These are phyloP conservation scores for Megaceryle torquata DNA, from an alignment of 2,113 vertebrate species.

Conservation along the genomic window DNA sequence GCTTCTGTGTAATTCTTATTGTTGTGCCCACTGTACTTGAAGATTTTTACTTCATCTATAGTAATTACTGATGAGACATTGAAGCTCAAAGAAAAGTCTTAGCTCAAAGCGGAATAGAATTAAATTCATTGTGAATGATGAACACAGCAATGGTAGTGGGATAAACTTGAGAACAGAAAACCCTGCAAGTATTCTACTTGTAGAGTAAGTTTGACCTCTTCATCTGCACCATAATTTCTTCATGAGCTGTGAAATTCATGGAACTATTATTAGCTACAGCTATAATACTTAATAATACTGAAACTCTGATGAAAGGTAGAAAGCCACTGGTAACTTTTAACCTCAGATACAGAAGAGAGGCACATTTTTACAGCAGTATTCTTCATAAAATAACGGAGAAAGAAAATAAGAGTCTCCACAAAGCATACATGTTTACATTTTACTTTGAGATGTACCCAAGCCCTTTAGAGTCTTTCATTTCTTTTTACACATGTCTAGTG, in stretches of 20 bases:
- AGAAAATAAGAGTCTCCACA: neutral
- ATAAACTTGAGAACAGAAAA: neutral
- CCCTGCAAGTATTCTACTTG: neutral
- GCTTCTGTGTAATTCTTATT: neutral
- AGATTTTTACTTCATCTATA: slow-evolving; percentile 4
- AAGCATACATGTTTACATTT: neutral
- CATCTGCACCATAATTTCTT: neutral
- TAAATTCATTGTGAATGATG: neutral
- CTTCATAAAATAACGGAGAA: neutral
- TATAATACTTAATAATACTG: neutral
- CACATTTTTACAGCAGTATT: neutral
- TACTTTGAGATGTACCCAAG: neutral
- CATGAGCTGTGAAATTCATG: neutral
- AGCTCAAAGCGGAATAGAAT: neutral
- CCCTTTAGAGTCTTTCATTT: neutral
- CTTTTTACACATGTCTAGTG: neutral
- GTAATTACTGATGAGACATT: neutral
- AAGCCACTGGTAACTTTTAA: neutral
- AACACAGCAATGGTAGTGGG: neutral
- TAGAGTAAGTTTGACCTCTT: neutral
- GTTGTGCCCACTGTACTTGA: neutral
- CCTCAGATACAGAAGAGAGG: neutral
- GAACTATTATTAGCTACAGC: neutral
- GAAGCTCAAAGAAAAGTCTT: neutral
- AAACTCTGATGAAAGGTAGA: neutral